Base-by-base conservation (phyloP, 53 echinoderm and acorn worm species). In the Temnopleurus reevesii region DNA sequence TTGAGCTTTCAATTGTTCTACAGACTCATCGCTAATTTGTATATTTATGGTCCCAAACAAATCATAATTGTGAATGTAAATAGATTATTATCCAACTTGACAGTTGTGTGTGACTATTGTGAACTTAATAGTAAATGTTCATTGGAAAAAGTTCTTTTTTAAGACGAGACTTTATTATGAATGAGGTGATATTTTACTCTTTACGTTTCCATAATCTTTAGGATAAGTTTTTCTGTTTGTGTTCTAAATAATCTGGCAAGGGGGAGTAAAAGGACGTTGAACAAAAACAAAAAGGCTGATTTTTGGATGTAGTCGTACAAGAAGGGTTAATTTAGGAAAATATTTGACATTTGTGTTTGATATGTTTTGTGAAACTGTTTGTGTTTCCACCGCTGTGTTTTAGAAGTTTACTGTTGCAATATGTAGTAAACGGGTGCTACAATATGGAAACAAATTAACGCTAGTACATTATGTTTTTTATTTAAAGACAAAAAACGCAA, bases 341-440 rank as follows among this genome's bases (percentile, higher is more conserved):
- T 47, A 61, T 81, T 63, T 86, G 86, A 86, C 86, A 86, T 86
- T 87, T 87, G 88, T 87, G 88, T 87, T 87, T 66, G 71, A 87
- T 87, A 87, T 66, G 88, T 87, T 87, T 60, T 66, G 88, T 87
- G 88, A 71, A n/a, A n/a, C n/a, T 87, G 88, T 87, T 87, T 87
- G 88, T 87, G 88, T 66, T 87, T 66, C 86, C 71, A 66, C 66
- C 38, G 34, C 47, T 51, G 8, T 47, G 47, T 46, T 64, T 71
- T 87, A 87, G 88, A 66, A 44, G 53, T 66, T 66, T 46, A 87
- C 71, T 87, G 88, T 87, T 65, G 88, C 88, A 87, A 87, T 87
- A 87, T 87, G 71, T 87, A 87, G 88, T 87, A 87, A 87, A 87
- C 88, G 71, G 88, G 88, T 87, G 88, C 88, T 87, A 87, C 88